Evolutionary conservation across 1,140 invertebrate species (phyloP), one percentile per base, ranked within the genome.

Genomic region (Anastrepha obliqua): DNA sequence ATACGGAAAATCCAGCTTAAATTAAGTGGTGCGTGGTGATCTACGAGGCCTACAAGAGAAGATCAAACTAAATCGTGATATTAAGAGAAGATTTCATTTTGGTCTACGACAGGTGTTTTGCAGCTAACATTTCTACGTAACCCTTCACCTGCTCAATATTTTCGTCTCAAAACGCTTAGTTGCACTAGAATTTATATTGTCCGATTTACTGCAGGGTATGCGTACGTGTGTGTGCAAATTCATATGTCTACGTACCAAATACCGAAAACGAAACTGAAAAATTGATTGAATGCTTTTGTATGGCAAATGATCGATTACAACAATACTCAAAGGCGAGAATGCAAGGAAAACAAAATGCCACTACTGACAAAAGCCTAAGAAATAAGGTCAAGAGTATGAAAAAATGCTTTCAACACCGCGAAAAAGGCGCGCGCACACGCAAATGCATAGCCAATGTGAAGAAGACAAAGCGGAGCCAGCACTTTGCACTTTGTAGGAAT

Each of bases 281-380:
- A 17, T 86, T 86, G 58, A 86, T 86, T 86, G 85, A 86, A 86
- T 86, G 85, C 51, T 58, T 81, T 81, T 86, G 58, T 86, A 7
- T 62, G 55, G 29, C 11, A 13, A 29, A 62, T 86, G 85, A 86
- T 86, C 55, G 85, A 86, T 86, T 86, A 86, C 58, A 86, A 60
- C 29, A 59, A 62, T 62, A 62, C 29, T 81, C 47, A 81, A 81
- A 81, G 47, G 74, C 29, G 29, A 62, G 58, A 86, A 86, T 44
- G 85, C 85, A 85, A 62, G 55, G 60, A 85, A 85, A 59, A 15
- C 29, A 70, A 70, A 17, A 55, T 17, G 8, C 44, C 17, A 81
- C 8, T 13, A 3, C 20, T 58, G 55, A 81, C 74, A 81, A 81
- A 81, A 81, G 74, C 44, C 44, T 51, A 42, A 51, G 9, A 81